A percentile compares a stretch with the other conserved stretches of the same genome.
phyloP scores from a whole-genome alignment of 30 jellyfish, hydroid and myxozoan genomes.

The Nemopilema nomurai region DNA sequence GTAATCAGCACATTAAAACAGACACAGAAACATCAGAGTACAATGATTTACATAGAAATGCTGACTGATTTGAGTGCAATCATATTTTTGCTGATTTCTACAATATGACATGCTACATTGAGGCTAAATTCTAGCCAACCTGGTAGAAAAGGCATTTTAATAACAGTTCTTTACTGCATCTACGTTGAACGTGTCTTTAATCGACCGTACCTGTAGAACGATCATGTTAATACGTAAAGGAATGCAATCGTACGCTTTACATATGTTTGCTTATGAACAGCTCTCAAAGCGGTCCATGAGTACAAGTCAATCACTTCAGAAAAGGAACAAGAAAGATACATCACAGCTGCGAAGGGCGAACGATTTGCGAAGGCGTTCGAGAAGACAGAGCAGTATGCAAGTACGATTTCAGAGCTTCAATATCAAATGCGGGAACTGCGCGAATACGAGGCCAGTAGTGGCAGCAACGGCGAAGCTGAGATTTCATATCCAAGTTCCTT shows the following conservation, averaged over 20 bases:
- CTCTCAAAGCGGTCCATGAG: constrained; percentile 19
- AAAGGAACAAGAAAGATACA: constrained; percentile 12
- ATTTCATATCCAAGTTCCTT: constrained; percentile 47
- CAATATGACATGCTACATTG: too few species aligned
- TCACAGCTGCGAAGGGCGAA: constrained; percentile 26
- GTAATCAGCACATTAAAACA: too few species aligned
- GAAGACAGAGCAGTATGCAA: constrained; percentile 26
- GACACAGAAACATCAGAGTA: too few species aligned
- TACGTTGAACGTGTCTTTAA: too few species aligned
- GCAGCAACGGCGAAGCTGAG: not conserved
- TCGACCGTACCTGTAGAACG: too few species aligned
- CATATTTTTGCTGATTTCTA: too few species aligned
- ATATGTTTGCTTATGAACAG: not conserved
- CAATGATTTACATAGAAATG: too few species aligned
- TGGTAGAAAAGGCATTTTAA: too few species aligned
- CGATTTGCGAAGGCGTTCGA: constrained; percentile 13
- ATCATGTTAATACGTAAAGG: too few species aligned
- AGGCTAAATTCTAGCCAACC: too few species aligned
- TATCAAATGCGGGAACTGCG: constrained; percentile 23
- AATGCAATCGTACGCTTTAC: not conserved
- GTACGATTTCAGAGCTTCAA: constrained; percentile 29
- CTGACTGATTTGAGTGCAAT: too few species aligned
- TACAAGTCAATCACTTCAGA: constrained; percentile 39
- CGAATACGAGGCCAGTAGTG: constrained; percentile 8
- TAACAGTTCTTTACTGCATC: too few species aligned